phyloP scores from a whole-genome alignment of 2,113 vertebrate species.

The Lutjanus erythropterus region DNA sequence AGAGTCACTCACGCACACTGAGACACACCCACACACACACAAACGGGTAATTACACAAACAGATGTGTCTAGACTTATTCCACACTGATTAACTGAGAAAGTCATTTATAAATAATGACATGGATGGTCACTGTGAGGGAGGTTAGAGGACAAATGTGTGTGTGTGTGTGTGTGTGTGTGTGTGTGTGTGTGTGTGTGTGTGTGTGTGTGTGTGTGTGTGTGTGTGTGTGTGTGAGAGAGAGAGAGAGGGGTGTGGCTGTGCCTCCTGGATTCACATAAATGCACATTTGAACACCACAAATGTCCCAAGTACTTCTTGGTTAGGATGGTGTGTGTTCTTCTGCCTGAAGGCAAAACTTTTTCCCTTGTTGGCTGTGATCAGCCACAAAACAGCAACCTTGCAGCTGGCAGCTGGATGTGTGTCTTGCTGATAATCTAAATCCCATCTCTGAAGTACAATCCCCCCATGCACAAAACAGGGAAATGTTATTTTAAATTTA shows the following conservation, averaged over 20 bases:
- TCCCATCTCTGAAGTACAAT: slow-evolving; percentile 18
- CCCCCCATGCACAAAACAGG: neutral
- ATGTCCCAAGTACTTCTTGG: slow-evolving; percentile 4
- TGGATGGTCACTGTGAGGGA: neutral
- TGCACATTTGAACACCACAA: slow-evolving; percentile 1
- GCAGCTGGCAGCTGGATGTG: slow-evolving; percentile 22
- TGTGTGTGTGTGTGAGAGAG: slow-evolving; percentile 1
- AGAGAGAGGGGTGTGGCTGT: neutral
- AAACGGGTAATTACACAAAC: slow-evolving; percentile 20
- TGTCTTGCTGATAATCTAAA: slow-evolving; percentile 31
- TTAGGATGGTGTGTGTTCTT: slow-evolving; percentile 4
- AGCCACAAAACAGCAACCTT: slow-evolving; percentile 16
- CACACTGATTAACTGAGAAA: slow-evolving; percentile 18
- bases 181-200: neutral
- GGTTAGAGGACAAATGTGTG: slow-evolving; percentile 12
- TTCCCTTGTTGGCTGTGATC: neutral
- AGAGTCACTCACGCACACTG: neutral
- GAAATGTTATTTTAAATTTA: neutral
- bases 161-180: neutral
- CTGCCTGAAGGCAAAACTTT: slow-evolving; percentile 15
- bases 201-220: slow-evolving; percentile 2
- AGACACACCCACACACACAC: slow-evolving; percentile 5
- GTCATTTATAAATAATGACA: slow-evolving; percentile 40
- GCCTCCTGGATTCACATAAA: slow-evolving; percentile 17
- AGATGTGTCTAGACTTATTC: slow-evolving; percentile 24